Percentiles rank a stretch among this genome's conserved stretches.
These are phyloP conservation scores for Fringilla coelebs DNA, from an alignment of 2,797 vertebrate genomes.

Conservation along the genomic window DNA sequence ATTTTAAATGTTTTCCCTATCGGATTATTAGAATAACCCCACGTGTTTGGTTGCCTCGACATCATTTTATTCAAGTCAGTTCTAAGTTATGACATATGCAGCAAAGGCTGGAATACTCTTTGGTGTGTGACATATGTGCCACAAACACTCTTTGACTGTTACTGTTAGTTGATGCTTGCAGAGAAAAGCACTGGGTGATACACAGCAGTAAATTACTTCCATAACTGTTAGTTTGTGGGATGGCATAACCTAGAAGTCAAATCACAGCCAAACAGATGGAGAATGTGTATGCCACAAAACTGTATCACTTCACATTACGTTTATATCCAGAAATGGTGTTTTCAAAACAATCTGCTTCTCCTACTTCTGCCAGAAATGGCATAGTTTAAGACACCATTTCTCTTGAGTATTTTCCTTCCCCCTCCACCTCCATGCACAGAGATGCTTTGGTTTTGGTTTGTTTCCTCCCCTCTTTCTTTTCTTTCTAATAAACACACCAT, in stretches of 20 bases:
- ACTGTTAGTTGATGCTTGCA: background rate
- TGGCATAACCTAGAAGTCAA: conserved; percentile 32
- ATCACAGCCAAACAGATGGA: conserved; percentile 44
- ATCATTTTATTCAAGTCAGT: background rate
- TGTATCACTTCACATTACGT: background rate
- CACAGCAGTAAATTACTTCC: background rate
- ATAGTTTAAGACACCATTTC: background rate
- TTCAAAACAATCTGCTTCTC: conserved; percentile 12
- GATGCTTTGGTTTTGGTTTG: background rate
- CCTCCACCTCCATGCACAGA: fast-evolving
- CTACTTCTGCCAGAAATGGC: background rate
- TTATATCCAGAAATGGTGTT: background rate
- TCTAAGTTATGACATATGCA: background rate
- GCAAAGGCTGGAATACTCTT: background rate
- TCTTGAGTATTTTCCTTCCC: background rate
- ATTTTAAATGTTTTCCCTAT: background rate
- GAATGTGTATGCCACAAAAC: background rate
- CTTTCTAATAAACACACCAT: background rate
- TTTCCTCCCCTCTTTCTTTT: background rate
- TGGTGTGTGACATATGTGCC: background rate
- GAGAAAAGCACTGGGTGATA: background rate
- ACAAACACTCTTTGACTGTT: background rate
- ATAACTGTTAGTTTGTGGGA: conserved; percentile 28
- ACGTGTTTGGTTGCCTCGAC: background rate
- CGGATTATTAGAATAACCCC: background rate